Conservation (phyloP, 2,888 invertebrate species). For the Azorinus chamasolen region DNA sequence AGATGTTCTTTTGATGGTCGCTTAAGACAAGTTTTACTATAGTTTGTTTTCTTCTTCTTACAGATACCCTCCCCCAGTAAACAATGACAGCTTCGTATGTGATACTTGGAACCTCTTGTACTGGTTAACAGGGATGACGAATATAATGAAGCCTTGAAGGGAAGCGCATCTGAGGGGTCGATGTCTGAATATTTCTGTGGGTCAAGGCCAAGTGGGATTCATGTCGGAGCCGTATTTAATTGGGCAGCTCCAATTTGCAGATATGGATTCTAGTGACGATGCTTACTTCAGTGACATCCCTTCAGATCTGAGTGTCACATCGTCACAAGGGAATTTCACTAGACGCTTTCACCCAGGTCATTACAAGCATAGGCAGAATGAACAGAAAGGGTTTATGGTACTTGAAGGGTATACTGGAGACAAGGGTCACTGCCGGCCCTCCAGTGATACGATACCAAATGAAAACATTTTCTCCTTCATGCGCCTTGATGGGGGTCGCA, state of each 20-base stretch:
- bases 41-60: too few species aligned
- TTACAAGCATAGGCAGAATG: neutral
- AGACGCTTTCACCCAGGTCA: constrained; percentile 5
- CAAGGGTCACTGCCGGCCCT: constrained; percentile 45
- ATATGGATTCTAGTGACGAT: constrained; percentile 55
- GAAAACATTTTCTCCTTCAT: constrained; percentile 54
- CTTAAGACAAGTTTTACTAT: too few species aligned
- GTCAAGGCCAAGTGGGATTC: neutral
- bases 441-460: constrained; percentile 30
- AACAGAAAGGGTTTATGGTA: neutral
- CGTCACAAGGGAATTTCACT: constrained; percentile 5
- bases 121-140: too few species aligned
- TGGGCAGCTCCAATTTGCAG: neutral
- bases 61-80: too few species aligned
- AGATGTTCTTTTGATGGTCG: too few species aligned
- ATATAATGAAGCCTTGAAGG: too few species aligned
- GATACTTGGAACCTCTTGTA: too few species aligned
- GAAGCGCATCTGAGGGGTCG: too few species aligned
- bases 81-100: too few species aligned
- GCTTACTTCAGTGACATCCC: constrained; percentile 60
- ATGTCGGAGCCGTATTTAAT: constrained; percentile 13
- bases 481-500: constrained; percentile 25
- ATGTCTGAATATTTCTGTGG: too few species aligned
- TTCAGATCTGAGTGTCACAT: constrained; percentile 26
- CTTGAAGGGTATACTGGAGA: neutral